These are phyloP conservation scores for Drosophila gaucha DNA, from an alignment of 2,888 invertebrate species.

Conservation along the genomic window DNA sequence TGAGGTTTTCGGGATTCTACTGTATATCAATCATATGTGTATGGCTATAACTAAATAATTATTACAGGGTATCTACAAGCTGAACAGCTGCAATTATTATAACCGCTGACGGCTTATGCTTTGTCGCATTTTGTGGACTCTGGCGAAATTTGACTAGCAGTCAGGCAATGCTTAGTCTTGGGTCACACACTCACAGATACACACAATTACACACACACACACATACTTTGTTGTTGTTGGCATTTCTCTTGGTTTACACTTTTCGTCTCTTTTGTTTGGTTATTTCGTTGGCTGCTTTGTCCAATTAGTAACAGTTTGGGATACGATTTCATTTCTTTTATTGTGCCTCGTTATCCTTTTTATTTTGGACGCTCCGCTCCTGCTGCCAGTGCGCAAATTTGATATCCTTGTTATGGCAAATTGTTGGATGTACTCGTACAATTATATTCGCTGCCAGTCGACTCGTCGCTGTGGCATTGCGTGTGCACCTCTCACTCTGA, in stretches of 20 bases:
- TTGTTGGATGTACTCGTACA: conserved; percentile 68
- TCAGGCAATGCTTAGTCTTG: conserved; percentile 25
- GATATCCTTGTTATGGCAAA: conserved; percentile 80
- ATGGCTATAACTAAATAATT: too few species aligned
- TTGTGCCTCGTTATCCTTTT: conserved; percentile 81
- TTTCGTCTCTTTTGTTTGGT: conserved; percentile 8
- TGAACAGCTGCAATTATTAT: neutral
- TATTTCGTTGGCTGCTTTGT: conserved; percentile 69
- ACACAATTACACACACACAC: conserved; percentile 21
- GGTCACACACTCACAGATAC: conserved; percentile 21
- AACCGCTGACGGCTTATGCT: conserved; percentile 1
- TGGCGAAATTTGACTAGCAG: conserved; percentile 65
- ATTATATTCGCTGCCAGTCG: conserved; percentile 61
- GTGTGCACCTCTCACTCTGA: conserved; percentile 17
- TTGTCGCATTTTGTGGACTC: conserved; percentile 9
- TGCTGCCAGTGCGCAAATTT: conserved; percentile 70
- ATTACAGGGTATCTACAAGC: neutral
- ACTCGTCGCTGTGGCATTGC: conserved; percentile 29
- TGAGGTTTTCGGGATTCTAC: too few species aligned
- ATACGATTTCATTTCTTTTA: conserved; percentile 80
- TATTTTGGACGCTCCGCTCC: conserved; percentile 49
- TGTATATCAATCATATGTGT: too few species aligned
- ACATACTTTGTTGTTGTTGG: conserved; percentile 16
- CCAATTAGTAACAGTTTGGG: conserved; percentile 79
- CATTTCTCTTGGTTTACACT: conserved; percentile 41